Percentiles rank a stretch among this genome's conserved stretches.
phyloP scores from a whole-genome alignment of 1,140 invertebrate species.

The Bombus balteatus region DNA sequence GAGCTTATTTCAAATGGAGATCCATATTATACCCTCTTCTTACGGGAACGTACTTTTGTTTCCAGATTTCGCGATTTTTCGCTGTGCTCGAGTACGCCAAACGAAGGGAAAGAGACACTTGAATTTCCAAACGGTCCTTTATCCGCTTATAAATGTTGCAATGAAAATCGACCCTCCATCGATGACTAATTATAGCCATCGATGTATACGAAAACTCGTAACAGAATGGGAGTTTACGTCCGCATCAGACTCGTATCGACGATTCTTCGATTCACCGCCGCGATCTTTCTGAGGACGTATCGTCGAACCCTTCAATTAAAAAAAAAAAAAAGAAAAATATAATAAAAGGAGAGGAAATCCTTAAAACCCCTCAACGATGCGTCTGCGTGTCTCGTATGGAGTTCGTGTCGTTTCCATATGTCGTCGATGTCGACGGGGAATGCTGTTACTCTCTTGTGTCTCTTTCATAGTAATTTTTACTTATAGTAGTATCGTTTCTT shows the following conservation, averaged over 20 bases:
- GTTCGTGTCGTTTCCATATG: neutral
- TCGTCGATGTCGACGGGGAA: neutral
- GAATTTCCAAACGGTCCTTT: slow-evolving; percentile 66
- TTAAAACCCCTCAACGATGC: slow-evolving; percentile 1
- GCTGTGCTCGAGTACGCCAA: slow-evolving; percentile 63
- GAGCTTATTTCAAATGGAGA: slow-evolving; percentile 83
- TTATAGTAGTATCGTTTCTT: neutral
- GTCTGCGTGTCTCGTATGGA: neutral
- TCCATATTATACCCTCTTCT: slow-evolving; percentile 81
- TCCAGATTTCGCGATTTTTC: slow-evolving; percentile 70
- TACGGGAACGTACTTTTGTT: slow-evolving; percentile 78
- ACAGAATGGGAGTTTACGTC: neutral
- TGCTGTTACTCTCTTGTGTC: neutral
- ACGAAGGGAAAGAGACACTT: slow-evolving; percentile 58
- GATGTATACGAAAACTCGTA: slow-evolving; percentile 51
- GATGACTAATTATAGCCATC: slow-evolving; percentile 69
- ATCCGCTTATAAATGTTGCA: slow-evolving; percentile 55
- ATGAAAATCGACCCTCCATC: slow-evolving; percentile 56
- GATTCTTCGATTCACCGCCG: slow-evolving; percentile 26
- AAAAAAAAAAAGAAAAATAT: slow-evolving; percentile 9
- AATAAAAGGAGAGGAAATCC: slow-evolving; percentile 6
- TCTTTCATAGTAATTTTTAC: neutral
- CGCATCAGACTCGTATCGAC: slow-evolving; percentile 27
- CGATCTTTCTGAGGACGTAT: slow-evolving; percentile 3
- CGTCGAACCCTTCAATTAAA: slow-evolving; percentile 39